Evolutionary conservation across 2,113 vertebrate species (phyloP), one percentile per base, ranked within the genome.

Genomic region (Pelusios castaneus): DNA sequence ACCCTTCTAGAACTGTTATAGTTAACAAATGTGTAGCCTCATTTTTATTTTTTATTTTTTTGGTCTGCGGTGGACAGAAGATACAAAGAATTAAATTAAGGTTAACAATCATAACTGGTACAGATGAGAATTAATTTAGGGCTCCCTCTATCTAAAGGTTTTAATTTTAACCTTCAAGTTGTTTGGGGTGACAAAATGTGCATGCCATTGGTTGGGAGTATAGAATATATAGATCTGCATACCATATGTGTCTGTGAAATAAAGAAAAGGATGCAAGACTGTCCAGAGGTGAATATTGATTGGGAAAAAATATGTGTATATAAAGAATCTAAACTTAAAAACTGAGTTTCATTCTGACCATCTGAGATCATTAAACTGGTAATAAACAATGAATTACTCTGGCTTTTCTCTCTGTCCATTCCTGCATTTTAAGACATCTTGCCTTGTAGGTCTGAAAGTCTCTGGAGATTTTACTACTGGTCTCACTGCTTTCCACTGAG

Each of bases 401-500:
- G 88, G 97, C 97, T 98, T 97, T 97, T 97, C 97, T 97, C 97
- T 98, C 97, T 98, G 97, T 97, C 98, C 97, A 95, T 96, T 97
- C 97, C 97, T 98, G 98, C 97, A 98, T 98, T 98, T 98, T 98
- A 98, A 98, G 98, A 97, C 97, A 98, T 98, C 98, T 97, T 97
- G 97, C 97, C 97, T 98, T 97, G 97, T 97, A 98, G 98, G 97
- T 97, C 97, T 97, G 95, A 96, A 98, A 98, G 93, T 97, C 98
- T 98, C 98, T 98, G 96, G 97, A 98, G 98, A 98, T 95, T 98
- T 98, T 98, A 98, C 95, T 97, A 97, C 98, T 98, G 98, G 98
- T 98, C 98, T 98, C 98, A 97, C 97, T 98, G 97, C 98, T 97
- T 98, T 98, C 98, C 97, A 98, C 98, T 96, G 98, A 99, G 98